Percentiles rank a stretch among this genome's conserved stretches.
phyloP scores from a whole-genome alignment of 1,140 invertebrate species.

The Armadillidium nasatum region DNA sequence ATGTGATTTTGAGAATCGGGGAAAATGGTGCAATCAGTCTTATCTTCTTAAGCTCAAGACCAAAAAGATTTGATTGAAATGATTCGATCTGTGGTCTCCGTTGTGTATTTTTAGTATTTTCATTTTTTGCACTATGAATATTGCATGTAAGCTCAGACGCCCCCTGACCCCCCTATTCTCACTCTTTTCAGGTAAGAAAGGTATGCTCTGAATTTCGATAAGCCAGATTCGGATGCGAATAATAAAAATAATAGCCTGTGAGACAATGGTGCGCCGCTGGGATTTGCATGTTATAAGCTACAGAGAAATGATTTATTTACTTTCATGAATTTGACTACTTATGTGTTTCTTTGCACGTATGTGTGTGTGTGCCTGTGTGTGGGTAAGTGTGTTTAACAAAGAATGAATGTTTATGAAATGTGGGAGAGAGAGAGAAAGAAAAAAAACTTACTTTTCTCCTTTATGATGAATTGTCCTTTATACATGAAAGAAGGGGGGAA shows the following conservation, averaged over 20 bases:
- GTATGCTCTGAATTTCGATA: background rate
- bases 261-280: slow-evolving; percentile 1
- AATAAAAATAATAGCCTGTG: slow-evolving; percentile 13
- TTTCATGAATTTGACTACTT: background rate
- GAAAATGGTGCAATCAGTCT: background rate
- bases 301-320: background rate
- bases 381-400: background rate
- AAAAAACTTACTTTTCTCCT: background rate
- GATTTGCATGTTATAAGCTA: slow-evolving; percentile 13
- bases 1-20: background rate
- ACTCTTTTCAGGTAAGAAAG: background rate
- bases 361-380: background rate
- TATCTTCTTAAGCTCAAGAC: background rate
- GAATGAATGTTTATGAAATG: background rate
- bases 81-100: background rate
- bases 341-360: background rate
- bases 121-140: background rate
- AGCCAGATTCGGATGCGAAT: slow-evolving; percentile 3
- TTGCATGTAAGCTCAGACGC: background rate
- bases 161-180: too few species aligned
- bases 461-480: background rate
- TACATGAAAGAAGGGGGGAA: background rate
- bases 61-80: background rate
- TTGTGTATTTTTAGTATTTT: too few species aligned
- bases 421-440: background rate